Percentiles rank a stretch among this genome's conserved stretches.
phyloP scores from a whole-genome alignment of 1,140 invertebrate genomes.

The Batillaria attramentaria region DNA sequence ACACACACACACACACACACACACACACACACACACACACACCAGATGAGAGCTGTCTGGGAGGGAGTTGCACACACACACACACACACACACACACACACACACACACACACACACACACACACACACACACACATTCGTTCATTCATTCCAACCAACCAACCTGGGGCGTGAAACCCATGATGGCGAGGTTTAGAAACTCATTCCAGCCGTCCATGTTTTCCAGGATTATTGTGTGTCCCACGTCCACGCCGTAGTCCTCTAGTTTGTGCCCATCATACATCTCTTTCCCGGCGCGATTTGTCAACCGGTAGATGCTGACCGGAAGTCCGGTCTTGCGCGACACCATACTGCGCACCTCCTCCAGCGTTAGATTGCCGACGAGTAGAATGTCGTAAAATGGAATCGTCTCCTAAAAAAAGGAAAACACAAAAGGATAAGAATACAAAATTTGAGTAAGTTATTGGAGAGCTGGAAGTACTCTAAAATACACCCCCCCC shows the following conservation, averaged over 20 bases:
- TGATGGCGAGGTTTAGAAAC: slow-evolving; percentile 64
- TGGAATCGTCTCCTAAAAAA: slow-evolving; percentile 52
- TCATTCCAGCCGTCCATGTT: slow-evolving; percentile 72
- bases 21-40: neutral
- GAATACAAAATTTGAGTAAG: too few relatives aligned
- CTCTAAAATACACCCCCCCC: too few relatives aligned
- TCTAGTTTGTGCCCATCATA: slow-evolving; percentile 65
- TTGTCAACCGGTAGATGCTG: slow-evolving; percentile 66
- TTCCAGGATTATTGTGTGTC: slow-evolving; percentile 64
- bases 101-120: neutral
- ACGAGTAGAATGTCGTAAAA: slow-evolving; percentile 59
- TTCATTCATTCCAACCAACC: too few relatives aligned
- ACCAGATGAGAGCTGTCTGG: neutral
- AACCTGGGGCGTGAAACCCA: slow-evolving; percentile 66
- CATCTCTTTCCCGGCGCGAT: slow-evolving; percentile 58
- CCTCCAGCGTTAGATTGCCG: slow-evolving; percentile 51
- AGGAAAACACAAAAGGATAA: too few relatives aligned
- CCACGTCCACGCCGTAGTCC: slow-evolving; percentile 63
- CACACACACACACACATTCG: neutral
- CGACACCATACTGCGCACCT: slow-evolving; percentile 57
- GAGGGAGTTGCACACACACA: neutral
- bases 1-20: neutral
- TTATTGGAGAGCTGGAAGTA: too few relatives aligned
- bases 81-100: neutral
- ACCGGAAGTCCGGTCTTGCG: slow-evolving; percentile 68